phyloP scores from a whole-genome alignment of 2,797 vertebrate genomes.

The Rhinatrema bivittatum region DNA sequence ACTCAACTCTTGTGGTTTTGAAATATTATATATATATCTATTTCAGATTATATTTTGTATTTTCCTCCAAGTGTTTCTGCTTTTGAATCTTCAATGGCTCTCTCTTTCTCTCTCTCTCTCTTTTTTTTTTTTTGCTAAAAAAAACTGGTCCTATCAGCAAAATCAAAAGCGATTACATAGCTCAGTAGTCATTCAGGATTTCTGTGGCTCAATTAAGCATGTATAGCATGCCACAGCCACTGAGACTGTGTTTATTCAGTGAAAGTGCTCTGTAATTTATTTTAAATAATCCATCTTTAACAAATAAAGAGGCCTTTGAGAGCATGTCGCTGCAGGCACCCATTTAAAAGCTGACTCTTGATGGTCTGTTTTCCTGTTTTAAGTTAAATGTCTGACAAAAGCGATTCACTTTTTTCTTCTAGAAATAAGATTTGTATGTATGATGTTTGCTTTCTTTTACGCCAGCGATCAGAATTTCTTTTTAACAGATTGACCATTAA shows the following conservation, averaged over 20 bases:
- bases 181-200: slow-evolving; percentile 86
- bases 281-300: slow-evolving; percentile 99
- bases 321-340: slow-evolving; percentile 75
- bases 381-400: slow-evolving; percentile 68
- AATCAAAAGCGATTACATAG: slow-evolving; percentile 81
- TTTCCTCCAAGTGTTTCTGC: slow-evolving; percentile 59
- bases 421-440: slow-evolving; percentile 53
- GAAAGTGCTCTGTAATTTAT: slow-evolving; percentile 99
- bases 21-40: slow-evolving; percentile 81
- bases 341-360: slow-evolving; percentile 79
- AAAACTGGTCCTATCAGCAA: slow-evolving; percentile 80
- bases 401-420: slow-evolving; percentile 51
- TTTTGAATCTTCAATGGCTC: slow-evolving; percentile 69
- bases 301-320: slow-evolving; percentile 99
- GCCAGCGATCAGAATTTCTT: slow-evolving; percentile 38
- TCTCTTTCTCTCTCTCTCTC: no score
- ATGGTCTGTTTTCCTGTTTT: slow-evolving; percentile 70
- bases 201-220: slow-evolving; percentile 86
- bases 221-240: slow-evolving; percentile 82
- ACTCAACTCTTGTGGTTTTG: slow-evolving; percentile 66
- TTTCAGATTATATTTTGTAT: slow-evolving; percentile 66
- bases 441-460: slow-evolving; percentile 52
- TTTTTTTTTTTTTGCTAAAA: slow-evolving; percentile 63
- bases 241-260: slow-evolving; percentile 96
- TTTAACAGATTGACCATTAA: slow-evolving; percentile 47